A percentile compares a stretch with the other conserved stretches of the same genome.
Conservation (phyloP, 2,888 invertebrate species). For the Chaetoderma sp. region DNA sequence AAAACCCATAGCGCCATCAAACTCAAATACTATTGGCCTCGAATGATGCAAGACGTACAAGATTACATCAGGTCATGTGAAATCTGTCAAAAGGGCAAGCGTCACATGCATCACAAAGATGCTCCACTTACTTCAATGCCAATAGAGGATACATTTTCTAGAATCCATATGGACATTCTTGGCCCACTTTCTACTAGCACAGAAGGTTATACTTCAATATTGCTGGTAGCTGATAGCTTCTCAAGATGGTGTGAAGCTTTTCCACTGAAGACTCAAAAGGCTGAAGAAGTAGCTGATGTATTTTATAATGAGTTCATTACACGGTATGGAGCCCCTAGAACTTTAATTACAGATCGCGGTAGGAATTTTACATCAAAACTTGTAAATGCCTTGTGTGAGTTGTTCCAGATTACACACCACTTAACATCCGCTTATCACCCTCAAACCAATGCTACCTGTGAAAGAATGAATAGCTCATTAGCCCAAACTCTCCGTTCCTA, state of each 20-base stretch:
- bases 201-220: background rate
- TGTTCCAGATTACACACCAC: background rate
- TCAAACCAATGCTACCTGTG: conserved; percentile 1
- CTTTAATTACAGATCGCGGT: background rate
- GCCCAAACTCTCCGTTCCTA: background rate
- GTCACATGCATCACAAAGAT: background rate
- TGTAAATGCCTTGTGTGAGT: background rate
- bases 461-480: background rate
- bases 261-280: background rate
- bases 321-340: background rate
- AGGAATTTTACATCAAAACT: background rate
- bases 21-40: conserved; percentile 8
- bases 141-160: background rate
- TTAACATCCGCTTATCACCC: background rate
- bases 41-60: conserved; percentile 1
- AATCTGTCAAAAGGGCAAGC: conserved; percentile 8
- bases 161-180: background rate
- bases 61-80: conserved; percentile 1
- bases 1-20: background rate
- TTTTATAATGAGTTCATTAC: background rate
- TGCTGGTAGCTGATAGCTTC: background rate
- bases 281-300: background rate
- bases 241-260: background rate
- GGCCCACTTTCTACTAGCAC: background rate
- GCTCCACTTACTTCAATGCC: conserved; percentile 6